Evolutionary conservation across 2,888 invertebrate species (phyloP).

Genomic region (Seira ritae): DNA sequence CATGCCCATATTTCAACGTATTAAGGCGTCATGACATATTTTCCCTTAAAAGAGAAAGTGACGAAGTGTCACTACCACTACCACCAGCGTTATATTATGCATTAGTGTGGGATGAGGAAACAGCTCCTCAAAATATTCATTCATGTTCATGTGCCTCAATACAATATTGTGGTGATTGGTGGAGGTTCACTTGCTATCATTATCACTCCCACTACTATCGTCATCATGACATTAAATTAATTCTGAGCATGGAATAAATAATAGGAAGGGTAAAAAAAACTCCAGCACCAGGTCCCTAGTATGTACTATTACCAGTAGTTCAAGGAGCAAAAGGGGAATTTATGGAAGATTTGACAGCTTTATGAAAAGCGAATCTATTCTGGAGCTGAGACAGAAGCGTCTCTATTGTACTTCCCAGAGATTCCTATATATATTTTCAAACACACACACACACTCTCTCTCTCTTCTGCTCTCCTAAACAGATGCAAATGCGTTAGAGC

Average conservation of each 20-base stretch:
- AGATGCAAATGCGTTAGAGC: constrained; percentile 15
- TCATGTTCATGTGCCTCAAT: neutral
- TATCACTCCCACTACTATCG: constrained; percentile 20
- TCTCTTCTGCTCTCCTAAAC: neutral
- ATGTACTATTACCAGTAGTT: too few species aligned
- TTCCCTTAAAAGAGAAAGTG: constrained; percentile 18
- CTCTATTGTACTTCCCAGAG: constrained; percentile 7
- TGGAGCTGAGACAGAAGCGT: constrained; percentile 20
- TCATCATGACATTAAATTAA: constrained; percentile 34
- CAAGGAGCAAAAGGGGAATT: constrained; percentile 45
- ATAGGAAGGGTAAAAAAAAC: constrained; percentile 19
- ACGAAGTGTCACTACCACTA: constrained; percentile 44
- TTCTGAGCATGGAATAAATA: constrained; percentile 46
- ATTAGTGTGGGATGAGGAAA: neutral
- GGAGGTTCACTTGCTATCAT: neutral
- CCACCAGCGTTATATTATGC: neutral
- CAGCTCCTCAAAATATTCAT: neutral
- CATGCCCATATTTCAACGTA: neutral
- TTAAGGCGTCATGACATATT: neutral
- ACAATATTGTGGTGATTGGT: neutral
- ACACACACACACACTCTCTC: neutral
- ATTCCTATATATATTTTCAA: neutral
- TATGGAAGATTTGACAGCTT: constrained; percentile 63
- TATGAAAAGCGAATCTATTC: constrained; percentile 53
- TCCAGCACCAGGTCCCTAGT: neutral